Percentiles rank a stretch among this genome's conserved stretches.
phyloP scores from a whole-genome alignment of 1,140 invertebrate species.

The Camponotus floridanus region DNA sequence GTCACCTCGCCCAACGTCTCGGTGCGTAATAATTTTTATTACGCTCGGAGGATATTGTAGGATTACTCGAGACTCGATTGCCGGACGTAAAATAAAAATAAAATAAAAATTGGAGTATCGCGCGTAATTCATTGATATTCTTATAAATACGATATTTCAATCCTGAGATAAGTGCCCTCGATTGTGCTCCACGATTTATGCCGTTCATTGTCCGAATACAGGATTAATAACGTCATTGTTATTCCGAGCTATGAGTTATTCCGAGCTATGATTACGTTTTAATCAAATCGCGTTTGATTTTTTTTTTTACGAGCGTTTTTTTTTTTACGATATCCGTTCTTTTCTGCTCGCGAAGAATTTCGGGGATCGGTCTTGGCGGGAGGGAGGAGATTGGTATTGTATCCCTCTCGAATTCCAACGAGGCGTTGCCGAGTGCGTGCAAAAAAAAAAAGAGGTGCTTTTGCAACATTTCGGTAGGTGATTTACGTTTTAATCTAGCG shows the following conservation, averaged over 20 bases:
- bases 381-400: conserved; percentile 42
- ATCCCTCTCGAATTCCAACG: conserved; percentile 55
- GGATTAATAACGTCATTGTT: conserved; percentile 39
- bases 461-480: conserved; percentile 56
- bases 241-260: conserved; percentile 18
- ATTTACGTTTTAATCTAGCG: conserved; percentile 66
- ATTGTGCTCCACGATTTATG: conserved; percentile 38
- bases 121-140: conserved; percentile 22
- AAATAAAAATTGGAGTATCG: conserved; percentile 25
- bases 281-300: not conserved
- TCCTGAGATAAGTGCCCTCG: conserved; percentile 26
- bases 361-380: not conserved
- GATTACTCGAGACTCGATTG: not conserved
- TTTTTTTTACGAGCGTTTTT: not conserved
- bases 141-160: not conserved
- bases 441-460: conserved; percentile 30
- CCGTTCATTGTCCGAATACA: conserved; percentile 20
- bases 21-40: not conserved
- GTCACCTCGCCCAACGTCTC: not conserved
- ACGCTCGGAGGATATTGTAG: not conserved
- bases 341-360: not conserved
- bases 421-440: conserved; percentile 40
- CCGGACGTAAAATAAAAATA: not conserved
- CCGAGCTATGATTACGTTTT: conserved; percentile 22
- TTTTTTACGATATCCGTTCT: not conserved